Evolutionary conservation across 2,113 vertebrate species (phyloP).

Genomic region (Pseudorhombus dupliciocellatus): DNA sequence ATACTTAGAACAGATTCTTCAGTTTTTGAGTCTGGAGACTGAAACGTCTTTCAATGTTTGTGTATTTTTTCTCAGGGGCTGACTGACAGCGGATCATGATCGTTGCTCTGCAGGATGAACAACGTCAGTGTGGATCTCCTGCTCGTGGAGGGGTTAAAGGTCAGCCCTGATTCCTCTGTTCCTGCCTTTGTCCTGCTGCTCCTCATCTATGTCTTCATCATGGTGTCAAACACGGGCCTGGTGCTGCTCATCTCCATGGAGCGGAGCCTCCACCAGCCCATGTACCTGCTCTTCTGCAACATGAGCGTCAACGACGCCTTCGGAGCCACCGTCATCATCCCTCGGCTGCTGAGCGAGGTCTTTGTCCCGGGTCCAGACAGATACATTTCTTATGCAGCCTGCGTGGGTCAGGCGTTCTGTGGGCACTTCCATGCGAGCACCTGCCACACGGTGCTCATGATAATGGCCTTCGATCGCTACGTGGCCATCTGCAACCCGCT

Average conservation of each 20-base stretch:
- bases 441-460: constrained; percentile 67
- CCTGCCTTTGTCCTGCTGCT: constrained; percentile 56
- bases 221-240: constrained; percentile 60
- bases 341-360: constrained; percentile 55
- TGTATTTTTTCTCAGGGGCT: no score
- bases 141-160: constrained; percentile 54
- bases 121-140: constrained; percentile 1
- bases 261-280: constrained; percentile 72
- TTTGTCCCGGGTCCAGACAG: not conserved
- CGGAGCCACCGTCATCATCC: constrained; percentile 50
- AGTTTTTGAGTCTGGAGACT: no score
- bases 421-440: constrained; percentile 42
- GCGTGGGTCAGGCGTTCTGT: constrained; percentile 71
- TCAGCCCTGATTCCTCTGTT: constrained; percentile 25
- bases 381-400: constrained; percentile 10
- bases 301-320: constrained; percentile 67
- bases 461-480: constrained; percentile 78
- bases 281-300: constrained; percentile 78
- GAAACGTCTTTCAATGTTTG: no score
- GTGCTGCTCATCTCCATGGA: constrained; percentile 54
- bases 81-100: no score
- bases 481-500: constrained; percentile 72
- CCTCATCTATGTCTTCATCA: constrained; percentile 58
- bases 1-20: no score
- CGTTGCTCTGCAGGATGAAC: constrained; percentile 48